phyloP scores from a whole-genome alignment of 2,113 vertebrate genomes.

The Notarius lentiginosus region DNA sequence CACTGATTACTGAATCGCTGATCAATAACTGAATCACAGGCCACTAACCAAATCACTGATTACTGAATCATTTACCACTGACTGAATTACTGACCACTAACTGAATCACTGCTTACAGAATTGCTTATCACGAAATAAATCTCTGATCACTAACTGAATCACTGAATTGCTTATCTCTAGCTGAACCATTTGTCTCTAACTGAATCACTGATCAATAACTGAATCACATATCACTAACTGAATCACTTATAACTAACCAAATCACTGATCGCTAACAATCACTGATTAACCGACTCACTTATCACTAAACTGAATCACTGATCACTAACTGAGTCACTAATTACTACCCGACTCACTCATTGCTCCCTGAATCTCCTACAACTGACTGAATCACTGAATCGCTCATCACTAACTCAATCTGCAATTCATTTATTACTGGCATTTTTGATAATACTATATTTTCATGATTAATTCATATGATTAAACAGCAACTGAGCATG shows the following conservation, averaged over 20 bases:
- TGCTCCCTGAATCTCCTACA: background rate
- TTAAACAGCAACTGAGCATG: background rate
- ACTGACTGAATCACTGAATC: background rate
- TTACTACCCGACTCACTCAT: background rate
- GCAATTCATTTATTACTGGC: background rate
- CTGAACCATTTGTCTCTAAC: too few relatives aligned
- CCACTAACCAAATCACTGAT: background rate
- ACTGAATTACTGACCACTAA: background rate
- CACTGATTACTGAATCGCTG: background rate
- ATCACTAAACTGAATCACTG: background rate
- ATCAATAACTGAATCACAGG: background rate
- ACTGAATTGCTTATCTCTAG: too few relatives aligned
- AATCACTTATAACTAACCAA: background rate
- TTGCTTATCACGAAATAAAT: background rate
- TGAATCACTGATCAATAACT: background rate
- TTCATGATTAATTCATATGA: too few relatives aligned
- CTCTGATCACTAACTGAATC: background rate
- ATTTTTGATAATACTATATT: too few relatives aligned
- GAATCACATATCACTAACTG: background rate
- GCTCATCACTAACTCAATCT: background rate
- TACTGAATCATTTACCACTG: background rate
- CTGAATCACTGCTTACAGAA: background rate
- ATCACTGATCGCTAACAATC: background rate
- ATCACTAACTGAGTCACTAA: background rate
- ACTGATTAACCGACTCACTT: background rate